Percentiles rank a stretch among this genome's conserved stretches.
phyloP scores from a whole-genome alignment of 2,888 invertebrate species.

The Drosophila bunnanda region DNA sequence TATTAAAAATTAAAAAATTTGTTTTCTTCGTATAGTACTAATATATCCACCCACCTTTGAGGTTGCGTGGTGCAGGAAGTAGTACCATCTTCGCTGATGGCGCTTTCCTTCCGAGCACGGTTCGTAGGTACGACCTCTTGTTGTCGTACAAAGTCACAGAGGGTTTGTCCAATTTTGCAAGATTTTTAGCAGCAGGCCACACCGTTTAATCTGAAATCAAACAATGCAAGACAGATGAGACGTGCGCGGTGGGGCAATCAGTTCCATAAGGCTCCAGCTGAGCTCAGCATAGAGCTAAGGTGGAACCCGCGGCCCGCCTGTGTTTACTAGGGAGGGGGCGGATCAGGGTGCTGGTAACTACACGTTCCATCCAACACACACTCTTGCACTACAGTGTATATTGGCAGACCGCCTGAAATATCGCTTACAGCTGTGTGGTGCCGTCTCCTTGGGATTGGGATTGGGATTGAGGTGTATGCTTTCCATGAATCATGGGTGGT shows the following conservation, averaged over 20 bases:
- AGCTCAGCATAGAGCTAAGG: constrained; percentile 1
- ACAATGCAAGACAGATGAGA: constrained; percentile 8
- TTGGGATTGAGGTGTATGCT: constrained; percentile 68
- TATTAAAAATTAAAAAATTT: no score
- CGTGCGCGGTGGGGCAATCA: constrained; percentile 3
- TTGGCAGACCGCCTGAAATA: constrained; percentile 43
- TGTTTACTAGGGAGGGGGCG: constrained; percentile 20
- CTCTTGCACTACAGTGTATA: constrained; percentile 5
- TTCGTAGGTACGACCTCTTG: constrained; percentile 80
- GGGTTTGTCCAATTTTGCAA: constrained; percentile 83
- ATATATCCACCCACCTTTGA: constrained; percentile 66
- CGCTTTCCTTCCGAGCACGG: constrained; percentile 75
- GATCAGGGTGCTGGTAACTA: constrained; percentile 1
- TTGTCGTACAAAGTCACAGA: constrained; percentile 82
- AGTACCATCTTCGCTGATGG: constrained; percentile 82
- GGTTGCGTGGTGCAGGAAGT: constrained; percentile 77
- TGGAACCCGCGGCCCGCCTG: constrained; percentile 6
- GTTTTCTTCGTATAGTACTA: no score
- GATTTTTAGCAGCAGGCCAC: constrained; percentile 62
- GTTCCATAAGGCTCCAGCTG: constrained; percentile 5
- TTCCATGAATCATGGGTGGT: constrained; percentile 72
- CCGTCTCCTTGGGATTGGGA: constrained; percentile 39
- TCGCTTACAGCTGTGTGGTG: constrained; percentile 36
- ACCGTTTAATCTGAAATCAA: constrained; percentile 59
- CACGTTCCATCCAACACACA: constrained; percentile 24